These are phyloP conservation scores for Allophyes oxyacanthae DNA, from an alignment of 2,888 invertebrate genomes.

Conservation along the genomic window DNA sequence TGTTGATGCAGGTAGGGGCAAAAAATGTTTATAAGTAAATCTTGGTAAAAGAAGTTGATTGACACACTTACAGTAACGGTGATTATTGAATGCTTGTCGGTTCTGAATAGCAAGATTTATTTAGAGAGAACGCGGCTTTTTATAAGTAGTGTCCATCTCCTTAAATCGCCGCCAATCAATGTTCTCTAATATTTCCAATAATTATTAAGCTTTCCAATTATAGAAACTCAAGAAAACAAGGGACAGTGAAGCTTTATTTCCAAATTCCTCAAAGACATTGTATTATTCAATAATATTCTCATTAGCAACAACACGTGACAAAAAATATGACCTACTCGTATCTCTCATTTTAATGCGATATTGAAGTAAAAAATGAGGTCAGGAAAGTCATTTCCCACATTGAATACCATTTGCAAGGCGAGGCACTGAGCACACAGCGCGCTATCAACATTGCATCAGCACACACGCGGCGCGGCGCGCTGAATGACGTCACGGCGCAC, in stretches of 20 bases:
- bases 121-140: too few relatives aligned
- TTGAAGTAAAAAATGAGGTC: slow-evolving; percentile 35
- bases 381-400: slow-evolving; percentile 14
- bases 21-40: not conserved
- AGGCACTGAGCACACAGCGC: slow-evolving; percentile 40
- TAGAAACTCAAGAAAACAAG: too few relatives aligned
- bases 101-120: too few relatives aligned
- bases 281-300: too few relatives aligned
- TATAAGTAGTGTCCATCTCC: too few relatives aligned
- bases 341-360: slow-evolving; percentile 12
- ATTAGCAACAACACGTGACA: not conserved
- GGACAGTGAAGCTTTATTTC: too few relatives aligned
- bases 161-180: too few relatives aligned
- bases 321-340: not conserved
- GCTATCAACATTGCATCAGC: slow-evolving; percentile 62
- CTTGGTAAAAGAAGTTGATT: not conserved
- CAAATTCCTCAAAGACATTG: too few relatives aligned
- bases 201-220: too few relatives aligned
- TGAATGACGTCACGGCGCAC: not conserved
- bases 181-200: too few relatives aligned
- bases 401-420: slow-evolving; percentile 35
- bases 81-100: too few relatives aligned
- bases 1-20: not conserved
- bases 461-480: slow-evolving; percentile 35
- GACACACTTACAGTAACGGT: too few relatives aligned